Base-by-base conservation (phyloP, 2,888 invertebrate genomes). In the Alsophila aescularia region DNA sequence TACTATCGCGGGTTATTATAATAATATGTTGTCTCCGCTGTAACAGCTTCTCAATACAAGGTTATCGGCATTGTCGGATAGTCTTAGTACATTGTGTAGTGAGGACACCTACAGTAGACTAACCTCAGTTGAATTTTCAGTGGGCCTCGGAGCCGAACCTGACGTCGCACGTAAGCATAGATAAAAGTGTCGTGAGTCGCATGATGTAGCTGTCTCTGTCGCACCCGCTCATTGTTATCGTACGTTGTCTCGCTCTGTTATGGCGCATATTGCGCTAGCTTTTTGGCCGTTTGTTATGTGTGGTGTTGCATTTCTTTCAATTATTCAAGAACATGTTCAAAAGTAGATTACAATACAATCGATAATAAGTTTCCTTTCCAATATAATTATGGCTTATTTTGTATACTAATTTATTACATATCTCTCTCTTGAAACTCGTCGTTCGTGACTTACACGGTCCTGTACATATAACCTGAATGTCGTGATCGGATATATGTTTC, bases 71-170 rank as follows among this genome's bases (percentile, higher is more conserved):
- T 0, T 15, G 9, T 7, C 10, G 7, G 1, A 24, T 27, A 10
- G 6, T 10, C 13, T 6, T 16, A 13, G 34, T 12, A 15, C 4
- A 24, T 6, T 24, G 24, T 43, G 43, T 21, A 31, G 36, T 44
- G 2, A 32, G 60, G 83, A 76, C 84, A 81, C 83, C 75, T 73
- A 47, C 59, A 70, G 84, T 88, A 86, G 85, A 88, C 85, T 90
- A 90, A 90, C 89, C 76, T 69, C 67, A 79, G 82, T 90, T 86
- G 80, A 81, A 79, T 85, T 90, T 90, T 85, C 90, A 90, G 90
- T 90, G 90, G 86, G 83, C 80, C 77, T 90, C 90, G 83, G 90
- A 88, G 77, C 88, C 90, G 84, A 86, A 82, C 79, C 87, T 90
- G 83, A 77, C 83, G 82, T 76, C 82, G 78, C 87, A 90, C 86